Evolutionary conservation across 2,797 vertebrate genomes (phyloP), one percentile per base, ranked within the genome.

Genomic region (Erethizon dorsatum): DNA sequence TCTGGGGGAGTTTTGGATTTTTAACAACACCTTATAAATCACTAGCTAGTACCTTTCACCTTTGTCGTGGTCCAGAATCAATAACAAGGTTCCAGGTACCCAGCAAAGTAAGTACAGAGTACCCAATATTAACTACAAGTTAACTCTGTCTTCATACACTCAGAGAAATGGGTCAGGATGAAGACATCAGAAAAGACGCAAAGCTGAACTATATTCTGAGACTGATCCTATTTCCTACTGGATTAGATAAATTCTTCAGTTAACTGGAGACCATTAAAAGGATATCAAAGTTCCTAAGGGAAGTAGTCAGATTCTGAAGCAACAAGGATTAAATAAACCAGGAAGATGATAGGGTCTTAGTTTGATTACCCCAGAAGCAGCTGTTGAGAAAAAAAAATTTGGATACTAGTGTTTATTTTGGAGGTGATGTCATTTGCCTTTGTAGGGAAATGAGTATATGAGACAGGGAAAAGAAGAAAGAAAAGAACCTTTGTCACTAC

Each of bases 11-110:
- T 41, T 91, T 86, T 18, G 0, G 33, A 79, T 63, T 94, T 96
- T 96, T 37, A 94, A 45, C 3, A 75, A 8, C 37, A 77, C 5
- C 14, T 88, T 95, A 33, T 88, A 94, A 95, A 95, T 94, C 45
- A 94, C 57, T 80, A 77, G 15, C 37, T 90, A 56, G 26, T 83
- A 69, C 5, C 22, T 77, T 77, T 69, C 18, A 95, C 15, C 31
- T 92, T 17, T 83, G 15, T 45, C 47, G 67, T 91, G 90, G 24
- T 5, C 31, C 61, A 26, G 31, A 89, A 75, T 95, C 52, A 77
- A 71, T 83, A 77, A 12, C 10, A 63, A 82, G 61, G 37, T 88
- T 94, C 52, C 37, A 69, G 33, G 41, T 85, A 22, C 33, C 54
- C 4, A 54, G 28, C 26, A 95, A 37, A 20, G 67, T 92, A 75